Base-by-base conservation (phyloP, 2,113 vertebrate genomes). In the Recurvirostra avosetta region DNA sequence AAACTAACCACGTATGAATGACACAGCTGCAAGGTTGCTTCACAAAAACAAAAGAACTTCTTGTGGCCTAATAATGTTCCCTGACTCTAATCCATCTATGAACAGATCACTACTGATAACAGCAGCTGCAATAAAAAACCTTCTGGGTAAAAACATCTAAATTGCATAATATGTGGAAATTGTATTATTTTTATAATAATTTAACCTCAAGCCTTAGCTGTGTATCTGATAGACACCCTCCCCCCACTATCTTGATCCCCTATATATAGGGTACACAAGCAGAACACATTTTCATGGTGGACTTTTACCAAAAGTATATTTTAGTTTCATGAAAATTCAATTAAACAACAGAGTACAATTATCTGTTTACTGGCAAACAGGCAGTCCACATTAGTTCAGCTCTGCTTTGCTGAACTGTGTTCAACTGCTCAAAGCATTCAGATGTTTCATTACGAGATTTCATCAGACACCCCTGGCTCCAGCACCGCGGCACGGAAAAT, bases 361-460 rank as follows among this genome's bases (percentile, higher is more conserved):
- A 86, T 78, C 68, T 78, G 77, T 87, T 86, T 96, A 86, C 65
- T 38, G 88, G 81, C 73, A 90, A 47, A 49, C 17, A 92, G 74
- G 66, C 73, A 88, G 72, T n/a, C 81, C 77, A 55, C 81, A 76
- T 94, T 78, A 86, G 88, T 91, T 81, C 93, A 90, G 80, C 63
- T 89, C 71, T 67, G 81, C 83, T 91, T 94, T 94, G 68, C 30
- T 93, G 92, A 95, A 53, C 79, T 83, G 70, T 84, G 59, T 92
- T 82, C 74, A 94, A 66, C 55, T 55, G 72, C 70, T 96, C 88
- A 92, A 66, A 94, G 92, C 82, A 91, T 71, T 96, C 65, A 77
- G 56, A 86, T 56, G 91, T 72, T 91, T 70, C 92, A 83, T 86
- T 89, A 89, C 0, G 22, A 95, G 77, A 92, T 78, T 73, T 91